Evolutionary conservation across 2,888 invertebrate genomes (phyloP).

Genomic region (Metopia argyrocephala): DNA sequence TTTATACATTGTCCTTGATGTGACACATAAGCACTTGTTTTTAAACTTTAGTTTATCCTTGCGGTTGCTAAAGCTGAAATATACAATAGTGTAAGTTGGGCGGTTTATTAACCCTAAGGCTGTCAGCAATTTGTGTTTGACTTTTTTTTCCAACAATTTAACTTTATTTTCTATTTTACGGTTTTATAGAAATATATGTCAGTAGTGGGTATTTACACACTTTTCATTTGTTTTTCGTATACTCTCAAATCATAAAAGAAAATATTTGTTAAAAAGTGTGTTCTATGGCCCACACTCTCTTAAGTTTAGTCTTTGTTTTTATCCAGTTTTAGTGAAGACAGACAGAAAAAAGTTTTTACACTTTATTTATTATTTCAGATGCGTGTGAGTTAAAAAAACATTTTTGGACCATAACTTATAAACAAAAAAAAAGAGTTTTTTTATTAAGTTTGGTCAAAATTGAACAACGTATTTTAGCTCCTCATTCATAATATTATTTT

Average conservation of each 20-base stretch:
- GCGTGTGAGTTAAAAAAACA: too few relatives aligned
- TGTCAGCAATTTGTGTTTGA: background rate
- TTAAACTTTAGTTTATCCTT: background rate
- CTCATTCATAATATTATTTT: too few relatives aligned
- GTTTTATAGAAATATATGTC: background rate
- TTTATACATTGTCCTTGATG: constrained; percentile 61
- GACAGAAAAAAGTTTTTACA: too few relatives aligned
- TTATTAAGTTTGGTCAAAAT: too few relatives aligned
- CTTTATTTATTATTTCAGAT: too few relatives aligned
- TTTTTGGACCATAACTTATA: too few relatives aligned
- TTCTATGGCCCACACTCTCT: too few relatives aligned
- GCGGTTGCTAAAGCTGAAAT: background rate
- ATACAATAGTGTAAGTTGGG: background rate
- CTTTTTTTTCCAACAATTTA: background rate
- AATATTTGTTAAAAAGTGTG: too few relatives aligned
- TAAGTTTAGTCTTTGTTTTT: too few relatives aligned
- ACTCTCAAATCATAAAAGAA: background rate
- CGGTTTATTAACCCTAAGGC: background rate
- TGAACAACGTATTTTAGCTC: too few relatives aligned
- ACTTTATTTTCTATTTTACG: background rate
- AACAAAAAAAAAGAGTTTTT: too few relatives aligned
- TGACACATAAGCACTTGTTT: constrained; percentile 50
- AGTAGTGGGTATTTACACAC: background rate
- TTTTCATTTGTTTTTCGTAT: background rate
- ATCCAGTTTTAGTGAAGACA: too few relatives aligned